A percentile compares a stretch with the other conserved stretches of the same genome.
Conservation (phyloP, 2,888 invertebrate species). For the Drosophila fungiperda region DNA sequence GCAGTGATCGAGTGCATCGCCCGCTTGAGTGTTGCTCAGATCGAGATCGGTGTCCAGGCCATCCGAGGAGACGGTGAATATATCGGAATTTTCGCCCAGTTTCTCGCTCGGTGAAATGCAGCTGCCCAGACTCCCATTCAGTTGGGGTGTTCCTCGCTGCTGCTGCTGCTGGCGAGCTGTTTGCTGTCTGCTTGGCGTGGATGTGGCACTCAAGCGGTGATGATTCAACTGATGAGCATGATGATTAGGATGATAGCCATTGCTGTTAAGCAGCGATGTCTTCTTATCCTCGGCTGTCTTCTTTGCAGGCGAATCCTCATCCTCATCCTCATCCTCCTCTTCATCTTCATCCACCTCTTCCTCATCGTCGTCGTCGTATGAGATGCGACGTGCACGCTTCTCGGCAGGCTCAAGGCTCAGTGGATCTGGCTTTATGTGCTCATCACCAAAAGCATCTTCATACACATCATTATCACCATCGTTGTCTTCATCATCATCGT, state of each 20-base stretch:
- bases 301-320: neutral
- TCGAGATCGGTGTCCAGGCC: constrained; percentile 84
- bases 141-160: constrained; percentile 69
- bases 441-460: constrained; percentile 73
- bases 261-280: constrained; percentile 49
- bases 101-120: constrained; percentile 84
- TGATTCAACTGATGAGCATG: neutral
- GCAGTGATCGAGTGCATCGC: constrained; percentile 67
- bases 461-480: constrained; percentile 61
- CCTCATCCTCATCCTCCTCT: no score
- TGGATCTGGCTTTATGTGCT: constrained; percentile 15
- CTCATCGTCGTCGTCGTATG: constrained; percentile 9
- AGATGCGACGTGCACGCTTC: constrained; percentile 45
- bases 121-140: constrained; percentile 83
- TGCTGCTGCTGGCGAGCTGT: constrained; percentile 42
- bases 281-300: constrained; percentile 38
- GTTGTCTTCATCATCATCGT: constrained; percentile 25
- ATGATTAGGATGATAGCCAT: constrained; percentile 39
- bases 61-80: constrained; percentile 85
- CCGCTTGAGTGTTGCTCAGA: constrained; percentile 82
- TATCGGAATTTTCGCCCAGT: constrained; percentile 84
- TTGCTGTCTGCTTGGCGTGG: constrained; percentile 72
- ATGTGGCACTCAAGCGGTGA: constrained; percentile 45
- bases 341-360: neutral
- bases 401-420: constrained; percentile 22